Evolutionary conservation across 53 echinoderm and acorn worm genomes (phyloP).

Genomic region (Actinopyga echinites): DNA sequence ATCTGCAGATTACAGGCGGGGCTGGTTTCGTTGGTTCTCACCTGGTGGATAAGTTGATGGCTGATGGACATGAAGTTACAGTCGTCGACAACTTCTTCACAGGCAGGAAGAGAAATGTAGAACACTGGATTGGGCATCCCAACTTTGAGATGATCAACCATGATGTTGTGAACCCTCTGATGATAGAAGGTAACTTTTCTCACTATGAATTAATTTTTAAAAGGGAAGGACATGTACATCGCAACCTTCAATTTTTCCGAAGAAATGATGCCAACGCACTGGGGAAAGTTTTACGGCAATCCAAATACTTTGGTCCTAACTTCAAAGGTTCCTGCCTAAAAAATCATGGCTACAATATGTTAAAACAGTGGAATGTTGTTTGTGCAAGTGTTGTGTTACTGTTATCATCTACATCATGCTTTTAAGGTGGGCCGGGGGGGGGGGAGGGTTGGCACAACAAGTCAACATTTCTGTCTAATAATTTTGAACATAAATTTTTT

Average conservation of each 20-base stretch:
- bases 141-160: constrained; percentile 98
- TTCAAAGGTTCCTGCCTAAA: too few relatives aligned
- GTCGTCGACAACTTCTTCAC: constrained; percentile 94
- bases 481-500: too few relatives aligned
- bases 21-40: constrained; percentile 96
- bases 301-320: too few relatives aligned
- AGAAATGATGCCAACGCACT: too few relatives aligned
- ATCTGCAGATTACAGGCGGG: constrained; percentile 95
- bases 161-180: constrained; percentile 89
- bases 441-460: too few relatives aligned
- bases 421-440: too few relatives aligned
- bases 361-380: too few relatives aligned
- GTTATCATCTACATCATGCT: too few relatives aligned
- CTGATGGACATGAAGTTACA: constrained; percentile 93
- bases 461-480: too few relatives aligned
- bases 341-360: too few relatives aligned
- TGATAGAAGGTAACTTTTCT: constrained; percentile 78
- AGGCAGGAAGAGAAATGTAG: constrained; percentile 81
- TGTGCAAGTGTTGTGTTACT: too few relatives aligned
- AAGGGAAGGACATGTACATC: background rate
- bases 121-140: constrained; percentile 89
- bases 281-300: too few relatives aligned
- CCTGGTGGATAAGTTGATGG: constrained; percentile 79
- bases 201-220: background rate
- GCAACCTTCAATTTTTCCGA: background rate